Evolutionary conservation across 2,113 vertebrate genomes (phyloP).

Genomic region (Dicaeum eximium): DNA sequence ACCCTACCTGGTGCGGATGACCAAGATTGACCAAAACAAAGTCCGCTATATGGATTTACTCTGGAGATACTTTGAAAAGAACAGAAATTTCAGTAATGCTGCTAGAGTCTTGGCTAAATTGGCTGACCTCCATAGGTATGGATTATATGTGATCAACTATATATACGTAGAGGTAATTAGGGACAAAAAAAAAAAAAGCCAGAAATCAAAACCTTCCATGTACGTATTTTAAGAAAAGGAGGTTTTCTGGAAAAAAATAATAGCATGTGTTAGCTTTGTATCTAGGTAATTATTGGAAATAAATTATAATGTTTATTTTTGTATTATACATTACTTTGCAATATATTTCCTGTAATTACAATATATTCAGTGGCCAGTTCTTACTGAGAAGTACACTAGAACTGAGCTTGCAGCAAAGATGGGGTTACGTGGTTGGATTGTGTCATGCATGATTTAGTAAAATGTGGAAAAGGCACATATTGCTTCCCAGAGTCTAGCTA

Average conservation of each 20-base stretch:
- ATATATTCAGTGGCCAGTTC: not conserved
- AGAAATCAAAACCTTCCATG: not conserved
- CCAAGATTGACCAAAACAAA: constrained; percentile 94
- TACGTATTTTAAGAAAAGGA: not conserved
- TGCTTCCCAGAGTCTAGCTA: not conserved
- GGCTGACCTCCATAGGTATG: constrained; percentile 93
- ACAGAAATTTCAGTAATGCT: constrained; percentile 89
- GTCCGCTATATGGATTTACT: constrained; percentile 95
- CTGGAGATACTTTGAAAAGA: constrained; percentile 97
- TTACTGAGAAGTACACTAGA: not conserved
- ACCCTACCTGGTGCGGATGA: constrained; percentile 92
- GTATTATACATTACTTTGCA: not conserved
- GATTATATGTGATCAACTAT: not conserved
- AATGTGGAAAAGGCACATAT: not conserved
- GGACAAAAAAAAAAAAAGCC: not conserved
- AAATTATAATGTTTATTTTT: not conserved
- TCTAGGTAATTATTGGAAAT: not conserved
- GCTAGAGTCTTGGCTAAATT: constrained; percentile 89
- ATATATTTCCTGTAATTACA: not conserved
- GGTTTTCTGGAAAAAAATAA: not conserved
- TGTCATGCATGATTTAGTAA: not conserved
- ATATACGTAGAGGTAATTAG: not conserved
- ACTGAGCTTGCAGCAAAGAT: not conserved
- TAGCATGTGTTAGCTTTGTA: not conserved
- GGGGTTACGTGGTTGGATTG: fast-evolving